Percentiles rank a stretch among this genome's conserved stretches.
These are phyloP conservation scores for Cottus gobio DNA, from an alignment of 2,113 vertebrate species.

Conservation along the genomic window DNA sequence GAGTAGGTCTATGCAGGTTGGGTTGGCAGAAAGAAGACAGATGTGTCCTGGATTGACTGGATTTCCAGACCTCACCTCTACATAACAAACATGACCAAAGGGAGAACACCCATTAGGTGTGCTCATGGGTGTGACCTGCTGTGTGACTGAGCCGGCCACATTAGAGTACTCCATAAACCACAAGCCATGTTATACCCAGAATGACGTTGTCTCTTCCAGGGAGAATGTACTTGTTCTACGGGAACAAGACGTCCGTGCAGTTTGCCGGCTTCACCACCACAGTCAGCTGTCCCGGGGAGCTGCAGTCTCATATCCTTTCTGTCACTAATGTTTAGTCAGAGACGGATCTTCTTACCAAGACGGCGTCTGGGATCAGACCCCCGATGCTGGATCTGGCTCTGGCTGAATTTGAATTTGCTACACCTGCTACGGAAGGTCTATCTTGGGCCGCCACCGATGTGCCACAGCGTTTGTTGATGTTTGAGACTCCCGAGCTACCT, in stretches of 20 bases:
- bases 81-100: too few relatives aligned
- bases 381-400: too few relatives aligned
- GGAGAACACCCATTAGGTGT: not conserved
- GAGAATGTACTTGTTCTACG: slow-evolving; percentile 95
- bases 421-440: too few relatives aligned
- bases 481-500: too few relatives aligned
- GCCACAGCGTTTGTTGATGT: too few relatives aligned
- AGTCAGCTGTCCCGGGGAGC: slow-evolving; percentile 88
- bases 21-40: too few relatives aligned
- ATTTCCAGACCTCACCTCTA: not conserved
- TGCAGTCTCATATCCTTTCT: slow-evolving; percentile 92
- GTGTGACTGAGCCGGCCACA: too few relatives aligned
- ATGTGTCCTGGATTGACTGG: too few relatives aligned
- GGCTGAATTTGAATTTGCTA: not conserved
- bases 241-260: slow-evolving; percentile 94
- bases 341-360: too few relatives aligned
- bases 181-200: not conserved
- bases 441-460: too few relatives aligned
- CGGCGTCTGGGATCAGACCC: not conserved
- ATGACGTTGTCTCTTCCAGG: slow-evolving; percentile 76
- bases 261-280: slow-evolving; percentile 91
- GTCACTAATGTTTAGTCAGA: not conserved
- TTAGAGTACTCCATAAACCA: not conserved
- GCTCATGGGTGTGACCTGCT: not conserved
- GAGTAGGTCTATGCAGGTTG: too few relatives aligned